Percentiles rank a stretch among this genome's conserved stretches.
These are phyloP conservation scores for Leptarthrus brevirostris DNA, from an alignment of 2,888 invertebrate genomes.

Conservation along the genomic window DNA sequence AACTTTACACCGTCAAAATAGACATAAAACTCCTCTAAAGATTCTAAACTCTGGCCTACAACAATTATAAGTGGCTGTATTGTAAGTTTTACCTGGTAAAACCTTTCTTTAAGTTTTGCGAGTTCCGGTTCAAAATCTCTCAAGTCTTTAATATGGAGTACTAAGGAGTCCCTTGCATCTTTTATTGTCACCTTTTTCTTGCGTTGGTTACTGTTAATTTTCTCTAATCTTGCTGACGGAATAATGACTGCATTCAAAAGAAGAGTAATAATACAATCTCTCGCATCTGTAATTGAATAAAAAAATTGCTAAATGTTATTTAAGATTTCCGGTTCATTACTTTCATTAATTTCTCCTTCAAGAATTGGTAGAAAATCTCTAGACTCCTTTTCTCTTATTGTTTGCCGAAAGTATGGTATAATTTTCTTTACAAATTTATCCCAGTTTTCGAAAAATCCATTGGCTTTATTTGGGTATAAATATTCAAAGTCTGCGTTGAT, in stretches of 20 bases:
- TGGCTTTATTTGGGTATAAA: not conserved
- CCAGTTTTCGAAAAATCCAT: not conserved
- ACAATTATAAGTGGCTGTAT: conserved; percentile 8
- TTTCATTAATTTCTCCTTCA: not conserved
- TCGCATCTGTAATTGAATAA: not conserved
- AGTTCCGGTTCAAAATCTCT: too few relatives aligned
- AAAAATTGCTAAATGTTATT: not conserved
- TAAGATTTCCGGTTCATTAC: not conserved
- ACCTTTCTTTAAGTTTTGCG: not conserved
- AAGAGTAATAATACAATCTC: not conserved
- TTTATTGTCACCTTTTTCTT: not conserved
- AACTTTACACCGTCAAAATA: conserved; percentile 17
- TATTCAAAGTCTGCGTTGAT: not conserved
- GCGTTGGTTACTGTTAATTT: too few relatives aligned
- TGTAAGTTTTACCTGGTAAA: not conserved
- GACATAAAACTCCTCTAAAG: conserved; percentile 13
- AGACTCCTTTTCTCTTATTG: not conserved
- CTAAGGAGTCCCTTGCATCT: conserved; percentile 5
- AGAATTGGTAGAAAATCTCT: not conserved
- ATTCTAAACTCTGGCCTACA: not conserved
- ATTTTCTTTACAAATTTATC: not conserved
- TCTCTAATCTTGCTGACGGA: not conserved
- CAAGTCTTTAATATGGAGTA: not conserved
- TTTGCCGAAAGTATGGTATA: not conserved
- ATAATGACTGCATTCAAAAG: conserved; percentile 9